phyloP scores from a whole-genome alignment of 2,888 invertebrate genomes.

The Thysanoteuthis rhombus region DNA sequence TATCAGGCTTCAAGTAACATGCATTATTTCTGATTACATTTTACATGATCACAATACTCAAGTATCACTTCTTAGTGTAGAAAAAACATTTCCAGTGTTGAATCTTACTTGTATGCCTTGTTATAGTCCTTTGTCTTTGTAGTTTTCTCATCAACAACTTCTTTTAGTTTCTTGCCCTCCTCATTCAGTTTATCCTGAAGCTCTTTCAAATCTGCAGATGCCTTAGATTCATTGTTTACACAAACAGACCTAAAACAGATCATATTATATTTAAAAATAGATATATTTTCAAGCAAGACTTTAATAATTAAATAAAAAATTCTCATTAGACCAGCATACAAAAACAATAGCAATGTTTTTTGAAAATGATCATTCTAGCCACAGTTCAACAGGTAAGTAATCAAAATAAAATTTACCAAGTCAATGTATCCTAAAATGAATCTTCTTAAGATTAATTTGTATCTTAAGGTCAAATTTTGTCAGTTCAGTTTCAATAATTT shows the following conservation, averaged over 20 bases:
- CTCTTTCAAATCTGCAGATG: slow-evolving; percentile 53
- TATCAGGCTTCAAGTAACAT: not conserved
- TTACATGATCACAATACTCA: not conserved
- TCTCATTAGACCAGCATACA: no score
- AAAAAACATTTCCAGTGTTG: not conserved
- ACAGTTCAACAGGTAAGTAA: no score
- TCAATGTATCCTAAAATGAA: no score
- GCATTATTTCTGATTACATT: not conserved
- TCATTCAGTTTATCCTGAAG: slow-evolving; percentile 71
- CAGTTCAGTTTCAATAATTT: no score
- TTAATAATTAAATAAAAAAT: not conserved
- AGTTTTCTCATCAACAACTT: slow-evolving; percentile 73
- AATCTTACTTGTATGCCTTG: slow-evolving; percentile 59
- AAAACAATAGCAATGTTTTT: no score
- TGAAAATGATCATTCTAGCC: no score
- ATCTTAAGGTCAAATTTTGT: no score
- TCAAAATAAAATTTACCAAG: no score
- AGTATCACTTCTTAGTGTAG: not conserved
- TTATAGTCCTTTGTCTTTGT: slow-evolving; percentile 71
- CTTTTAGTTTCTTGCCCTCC: slow-evolving; percentile 71
- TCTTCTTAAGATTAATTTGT: no score
- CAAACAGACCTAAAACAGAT: slow-evolving; percentile 51
- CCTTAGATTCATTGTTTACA: slow-evolving; percentile 55
- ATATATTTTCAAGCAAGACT: not conserved
- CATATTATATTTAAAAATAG: not conserved